Base-by-base conservation (phyloP, 2,888 invertebrate genomes). In the Clunio marinus region DNA sequence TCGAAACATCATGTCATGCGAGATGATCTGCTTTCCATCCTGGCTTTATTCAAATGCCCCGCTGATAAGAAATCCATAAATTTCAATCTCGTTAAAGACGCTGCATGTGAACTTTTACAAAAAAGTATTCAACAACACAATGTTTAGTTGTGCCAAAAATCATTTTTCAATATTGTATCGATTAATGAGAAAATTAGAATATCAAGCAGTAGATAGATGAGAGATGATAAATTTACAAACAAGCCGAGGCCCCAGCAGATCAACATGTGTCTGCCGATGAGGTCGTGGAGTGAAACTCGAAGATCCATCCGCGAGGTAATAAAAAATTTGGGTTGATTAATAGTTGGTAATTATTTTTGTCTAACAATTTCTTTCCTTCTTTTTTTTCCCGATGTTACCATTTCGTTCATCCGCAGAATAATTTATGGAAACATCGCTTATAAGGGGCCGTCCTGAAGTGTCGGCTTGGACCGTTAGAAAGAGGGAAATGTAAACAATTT, bases 241-340 rank as follows among this genome's bases (percentile, higher is more conserved):
- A 15, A 41, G n/a, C n/a, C n/a, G n/a, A n/a, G n/a, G n/a, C n/a
- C n/a, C n/a, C n/a, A n/a, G n/a, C n/a, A n/a, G 15, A n/a, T 41
- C 41, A 41, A 41, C 2, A 32, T 8, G 8, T n/a, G n/a, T n/a
- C n/a, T n/a, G n/a, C n/a, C n/a, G n/a, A n/a, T n/a, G n/a, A 41
- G 41, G n/a, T 15, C 41, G 41, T n/a, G 41, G 41, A 41, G 41
- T 41, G 41, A 41, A 41, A 10, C 41, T 41, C 32, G 8, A 32
- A n/a, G n/a, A n/a, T n/a, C n/a, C n/a, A n/a, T n/a, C n/a, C n/a
- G n/a, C n/a, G n/a, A n/a, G n/a, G n/a, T n/a, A n/a, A n/a, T n/a
- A 8, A 32, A 58, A 58, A 58, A 58, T 3, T 58, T 27, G n/a
- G 27, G 58, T 58, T 58, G 58, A 58, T 58, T 58, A 58, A 58